Conservation (phyloP, 1,140 invertebrate genomes). For the Vollenhovia emeryi region DNA sequence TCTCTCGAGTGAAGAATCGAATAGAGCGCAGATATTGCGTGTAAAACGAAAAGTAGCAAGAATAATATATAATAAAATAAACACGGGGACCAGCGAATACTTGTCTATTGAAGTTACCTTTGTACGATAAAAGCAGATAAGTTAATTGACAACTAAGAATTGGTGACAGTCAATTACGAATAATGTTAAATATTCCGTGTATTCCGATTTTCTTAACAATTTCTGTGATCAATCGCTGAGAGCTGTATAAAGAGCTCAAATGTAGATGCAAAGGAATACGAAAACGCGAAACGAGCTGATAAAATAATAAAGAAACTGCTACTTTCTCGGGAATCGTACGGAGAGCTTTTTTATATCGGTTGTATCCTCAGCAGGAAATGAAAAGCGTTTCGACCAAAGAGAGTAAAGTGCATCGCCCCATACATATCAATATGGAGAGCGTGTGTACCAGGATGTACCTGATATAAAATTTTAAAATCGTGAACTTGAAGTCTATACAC, state of each 20-base stretch:
- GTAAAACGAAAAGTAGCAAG: not conserved
- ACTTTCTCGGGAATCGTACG: not conserved
- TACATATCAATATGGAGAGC: slow-evolving; percentile 78
- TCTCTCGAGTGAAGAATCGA: not conserved
- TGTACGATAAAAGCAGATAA: not conserved
- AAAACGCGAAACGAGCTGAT: slow-evolving; percentile 9
- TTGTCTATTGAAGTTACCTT: not conserved
- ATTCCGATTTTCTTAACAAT: not conserved
- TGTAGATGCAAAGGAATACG: not conserved
- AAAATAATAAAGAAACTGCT: slow-evolving; percentile 17
- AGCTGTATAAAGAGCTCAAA: not conserved
- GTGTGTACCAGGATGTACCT: slow-evolving; percentile 61
- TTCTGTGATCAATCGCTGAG: not conserved
- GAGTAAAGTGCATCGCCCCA: slow-evolving; percentile 77
- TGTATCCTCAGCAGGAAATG: slow-evolving; percentile 76
- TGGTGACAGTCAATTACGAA: not conserved
- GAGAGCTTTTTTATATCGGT: slow-evolving; percentile 56
- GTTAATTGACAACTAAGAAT: not conserved
- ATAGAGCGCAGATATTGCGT: not conserved
- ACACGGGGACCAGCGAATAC: not conserved
- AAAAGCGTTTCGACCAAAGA: slow-evolving; percentile 76
- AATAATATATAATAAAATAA: not conserved
- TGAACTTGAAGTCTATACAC: slow-evolving; percentile 68
- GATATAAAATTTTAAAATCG: slow-evolving; percentile 81
- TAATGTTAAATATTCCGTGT: not conserved